Evolutionary conservation across 2,797 vertebrate genomes (phyloP).

Genomic region (Lates japonicus): DNA sequence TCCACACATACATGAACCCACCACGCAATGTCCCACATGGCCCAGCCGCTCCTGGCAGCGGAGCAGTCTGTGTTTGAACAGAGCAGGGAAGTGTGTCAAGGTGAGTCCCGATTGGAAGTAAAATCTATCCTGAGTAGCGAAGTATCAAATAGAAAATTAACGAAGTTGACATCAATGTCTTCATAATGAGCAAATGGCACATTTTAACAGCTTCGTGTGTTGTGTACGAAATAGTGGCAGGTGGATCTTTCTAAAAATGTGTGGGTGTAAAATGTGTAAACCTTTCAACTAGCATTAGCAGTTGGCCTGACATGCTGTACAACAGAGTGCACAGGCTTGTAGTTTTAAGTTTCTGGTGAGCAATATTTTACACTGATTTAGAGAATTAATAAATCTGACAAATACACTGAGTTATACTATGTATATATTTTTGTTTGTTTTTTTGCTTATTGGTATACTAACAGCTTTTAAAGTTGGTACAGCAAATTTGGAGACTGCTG

Average conservation of each 20-base stretch:
- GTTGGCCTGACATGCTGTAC: too few species aligned
- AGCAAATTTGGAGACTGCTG: neutral
- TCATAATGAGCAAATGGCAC: neutral
- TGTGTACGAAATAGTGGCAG: neutral
- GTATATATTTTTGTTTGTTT: too few species aligned
- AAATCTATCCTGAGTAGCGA: slow-evolving; percentile 8
- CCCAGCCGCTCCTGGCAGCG: slow-evolving; percentile 53
- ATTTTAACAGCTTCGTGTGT: neutral
- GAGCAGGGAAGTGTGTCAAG: slow-evolving; percentile 60
- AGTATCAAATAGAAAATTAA: neutral
- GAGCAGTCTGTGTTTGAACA: slow-evolving; percentile 22
- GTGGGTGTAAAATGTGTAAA: neutral
- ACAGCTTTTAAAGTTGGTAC: too few species aligned
- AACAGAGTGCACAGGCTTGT: too few species aligned
- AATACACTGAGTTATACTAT: too few species aligned
- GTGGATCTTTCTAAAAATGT: neutral
- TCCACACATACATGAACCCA: slow-evolving; percentile 48
- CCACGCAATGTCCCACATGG: slow-evolving; percentile 18
- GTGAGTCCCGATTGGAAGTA: slow-evolving; percentile 51
- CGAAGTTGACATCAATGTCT: neutral
- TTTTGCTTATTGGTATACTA: neutral
- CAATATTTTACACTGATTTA: too few species aligned
- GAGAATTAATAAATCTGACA: too few species aligned
- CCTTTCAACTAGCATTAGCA: neutral
- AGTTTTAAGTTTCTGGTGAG: too few species aligned